Base-by-base conservation (phyloP, 2,888 invertebrate species). In the Sarcophaga variegata region DNA sequence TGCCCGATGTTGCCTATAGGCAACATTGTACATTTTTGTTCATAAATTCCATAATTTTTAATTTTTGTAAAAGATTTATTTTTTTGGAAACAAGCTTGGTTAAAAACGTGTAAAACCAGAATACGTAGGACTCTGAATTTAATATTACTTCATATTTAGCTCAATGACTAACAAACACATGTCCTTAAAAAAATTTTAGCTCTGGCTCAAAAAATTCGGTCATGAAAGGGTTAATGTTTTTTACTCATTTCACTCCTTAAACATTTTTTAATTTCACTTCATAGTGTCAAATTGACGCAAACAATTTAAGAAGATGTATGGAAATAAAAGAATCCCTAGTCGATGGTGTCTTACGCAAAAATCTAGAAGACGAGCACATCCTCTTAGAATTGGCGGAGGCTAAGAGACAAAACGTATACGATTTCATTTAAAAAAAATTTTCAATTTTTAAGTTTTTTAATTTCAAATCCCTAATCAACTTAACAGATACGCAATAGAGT, bases 281-380 rank as follows among this genome's bases (percentile, higher is more conserved):
- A 14, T 12, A 87, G 87, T 70, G 78, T n/a, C 87, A 87, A 84
- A 87, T 87, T 75, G 49, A 60, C 3, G n/a, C 37, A 62, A 87
- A 81, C 49, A 22, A 14, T 5, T 69, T 79, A n/a, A 70, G 27
- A 20, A 74, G 70, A 25, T 2, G 5, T 6, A 22, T 49, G 4
- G 60, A 72, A 66, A 11, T 66, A 22, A 69, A 86, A 64, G 3
- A 49, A 3, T 62, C 27, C 0, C 49, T 84, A 1, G 62, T 77
- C 20, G 78, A 67, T 37, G 67, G 37, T n/a, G 4, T 37, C 11
- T 66, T 77, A 10, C 47, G 60, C n/a, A 84, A 75, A n/a, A 37
- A 74, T 25, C 59, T 60, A 12, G 75, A 81, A 27, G 67, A 84
- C 49, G 17, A 54, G 0, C 83, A 80, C 54, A 75, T 74, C 17